A percentile compares a stretch with the other conserved stretches of the same genome.
Conservation (phyloP, 1,140 invertebrate genomes). For the Diabrotica undecimpunctata region DNA sequence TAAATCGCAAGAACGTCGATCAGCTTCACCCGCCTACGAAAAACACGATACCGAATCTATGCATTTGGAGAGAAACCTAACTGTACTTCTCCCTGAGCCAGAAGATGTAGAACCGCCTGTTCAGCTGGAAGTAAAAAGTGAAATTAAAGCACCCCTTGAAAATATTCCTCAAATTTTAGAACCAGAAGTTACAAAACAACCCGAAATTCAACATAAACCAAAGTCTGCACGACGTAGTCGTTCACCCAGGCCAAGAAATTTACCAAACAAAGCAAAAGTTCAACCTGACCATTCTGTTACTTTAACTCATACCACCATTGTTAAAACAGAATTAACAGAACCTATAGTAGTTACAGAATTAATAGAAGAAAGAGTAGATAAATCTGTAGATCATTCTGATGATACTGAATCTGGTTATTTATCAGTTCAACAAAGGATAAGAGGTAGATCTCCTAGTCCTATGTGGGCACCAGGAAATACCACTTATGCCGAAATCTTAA, state of each 20-base stretch:
- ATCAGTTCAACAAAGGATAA: constrained; percentile 18
- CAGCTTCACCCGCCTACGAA: constrained; percentile 17
- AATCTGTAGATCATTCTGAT: constrained; percentile 9
- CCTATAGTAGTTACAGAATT: not conserved
- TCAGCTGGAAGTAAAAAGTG: not conserved
- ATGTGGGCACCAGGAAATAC: constrained; percentile 69
- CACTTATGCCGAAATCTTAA: constrained; percentile 73
- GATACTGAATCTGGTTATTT: constrained; percentile 1
- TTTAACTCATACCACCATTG: not conserved
- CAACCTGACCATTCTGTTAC: not conserved
- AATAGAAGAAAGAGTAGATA: not conserved
- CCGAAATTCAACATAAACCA: constrained; percentile 23
- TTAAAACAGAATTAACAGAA: not conserved
- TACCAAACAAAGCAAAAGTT: not conserved
- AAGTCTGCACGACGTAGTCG: constrained; percentile 43
- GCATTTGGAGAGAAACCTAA: constrained; percentile 15
- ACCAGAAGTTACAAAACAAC: constrained; percentile 1
- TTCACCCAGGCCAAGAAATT: constrained; percentile 32
- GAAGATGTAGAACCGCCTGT: not conserved
- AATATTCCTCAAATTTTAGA: constrained; percentile 13
- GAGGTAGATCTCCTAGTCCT: constrained; percentile 63
- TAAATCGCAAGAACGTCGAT: constrained; percentile 33
- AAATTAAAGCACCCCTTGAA: not conserved
- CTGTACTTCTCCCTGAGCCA: constrained; percentile 16
- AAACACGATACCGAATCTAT: constrained; percentile 14